Percentiles rank a stretch among this genome's conserved stretches.
Evolutionary conservation across 2,113 vertebrate genomes (phyloP).

Genomic region (Cyprinodon tularosa): DNA sequence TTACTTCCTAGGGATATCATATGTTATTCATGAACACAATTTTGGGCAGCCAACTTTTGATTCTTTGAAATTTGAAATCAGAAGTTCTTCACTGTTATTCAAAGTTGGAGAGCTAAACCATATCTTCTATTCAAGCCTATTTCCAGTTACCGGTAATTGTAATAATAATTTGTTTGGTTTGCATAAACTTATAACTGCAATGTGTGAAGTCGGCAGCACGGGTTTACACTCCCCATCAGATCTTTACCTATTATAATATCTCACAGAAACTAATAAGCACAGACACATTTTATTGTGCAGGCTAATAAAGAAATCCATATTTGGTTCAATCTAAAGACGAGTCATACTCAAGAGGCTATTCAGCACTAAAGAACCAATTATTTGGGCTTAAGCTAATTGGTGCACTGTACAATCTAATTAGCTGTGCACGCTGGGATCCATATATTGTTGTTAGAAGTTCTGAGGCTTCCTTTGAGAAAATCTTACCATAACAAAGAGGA

Average conservation of each 20-base stretch:
- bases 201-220: conserved; percentile 7
- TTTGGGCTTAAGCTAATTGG: conserved; percentile 36
- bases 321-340: conserved; percentile 36
- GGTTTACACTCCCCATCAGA: conserved; percentile 5
- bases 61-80: background rate
- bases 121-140: conserved; percentile 2
- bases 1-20: background rate
- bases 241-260: conserved; percentile 21
- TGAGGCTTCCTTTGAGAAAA: conserved; percentile 22
- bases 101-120: conserved; percentile 2
- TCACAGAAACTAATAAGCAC: conserved; percentile 29
- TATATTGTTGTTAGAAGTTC: conserved; percentile 28
- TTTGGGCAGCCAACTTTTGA: background rate
- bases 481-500: conserved; percentile 2
- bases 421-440: conserved; percentile 12
- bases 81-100: conserved; percentile 12
- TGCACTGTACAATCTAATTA: conserved; percentile 46
- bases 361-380: conserved; percentile 50
- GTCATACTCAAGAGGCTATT: conserved; percentile 38
- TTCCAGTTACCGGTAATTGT: conserved; percentile 14
- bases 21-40: background rate
- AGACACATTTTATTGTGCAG: conserved; percentile 15
- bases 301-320: conserved; percentile 42
- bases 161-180: conserved; percentile 24
- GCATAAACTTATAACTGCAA: conserved; percentile 23